Percentiles rank a stretch among this genome's conserved stretches.
Evolutionary conservation across 2,113 vertebrate species (phyloP).

Genomic region (Origma solitaria): DNA sequence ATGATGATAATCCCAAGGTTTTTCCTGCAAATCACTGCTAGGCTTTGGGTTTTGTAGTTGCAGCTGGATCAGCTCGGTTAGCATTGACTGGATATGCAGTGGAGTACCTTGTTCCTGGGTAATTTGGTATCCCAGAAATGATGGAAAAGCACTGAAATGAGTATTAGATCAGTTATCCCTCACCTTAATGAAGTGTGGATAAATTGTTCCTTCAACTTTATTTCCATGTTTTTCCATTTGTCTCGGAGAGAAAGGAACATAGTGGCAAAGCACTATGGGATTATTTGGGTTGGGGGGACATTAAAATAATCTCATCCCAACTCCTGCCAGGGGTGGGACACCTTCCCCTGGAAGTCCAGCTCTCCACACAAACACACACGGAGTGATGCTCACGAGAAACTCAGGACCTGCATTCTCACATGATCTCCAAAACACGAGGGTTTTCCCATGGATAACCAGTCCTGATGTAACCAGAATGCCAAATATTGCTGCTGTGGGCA

Average conservation of each 20-base stretch:
- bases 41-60: neutral
- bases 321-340: neutral
- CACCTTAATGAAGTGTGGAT: neutral
- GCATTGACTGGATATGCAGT: neutral
- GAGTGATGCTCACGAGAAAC: neutral
- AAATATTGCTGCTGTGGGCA: neutral
- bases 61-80: neutral
- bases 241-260: neutral
- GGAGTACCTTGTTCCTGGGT: neutral
- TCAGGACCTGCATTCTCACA: neutral
- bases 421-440: fast-evolving
- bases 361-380: neutral
- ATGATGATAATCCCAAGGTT: neutral
- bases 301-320: neutral
- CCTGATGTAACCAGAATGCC: neutral
- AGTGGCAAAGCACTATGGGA: neutral
- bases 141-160: neutral
- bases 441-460: neutral
- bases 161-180: neutral
- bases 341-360: neutral
- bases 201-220: neutral
- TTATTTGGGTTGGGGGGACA: neutral
- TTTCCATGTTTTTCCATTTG: neutral
- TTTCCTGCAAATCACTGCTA: neutral
- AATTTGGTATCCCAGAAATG: neutral